Evolutionary conservation across 2,888 invertebrate genomes (phyloP).

Genomic region (Thera britannica): DNA sequence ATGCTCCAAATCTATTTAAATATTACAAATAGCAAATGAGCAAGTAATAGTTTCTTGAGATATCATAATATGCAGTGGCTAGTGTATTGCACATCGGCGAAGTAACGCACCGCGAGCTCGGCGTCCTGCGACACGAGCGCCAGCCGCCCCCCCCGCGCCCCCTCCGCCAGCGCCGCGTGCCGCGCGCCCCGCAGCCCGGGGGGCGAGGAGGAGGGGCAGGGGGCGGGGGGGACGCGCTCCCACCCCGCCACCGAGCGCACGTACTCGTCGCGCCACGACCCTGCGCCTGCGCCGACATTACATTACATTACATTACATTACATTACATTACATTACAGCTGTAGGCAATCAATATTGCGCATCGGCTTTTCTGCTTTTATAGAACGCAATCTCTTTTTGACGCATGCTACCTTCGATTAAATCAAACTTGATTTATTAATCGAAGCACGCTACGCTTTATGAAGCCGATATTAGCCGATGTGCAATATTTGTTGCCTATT

Average conservation of each 20-base stretch:
- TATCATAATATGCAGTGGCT: too few species aligned
- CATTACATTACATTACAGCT: too few species aligned
- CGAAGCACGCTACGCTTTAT: too few species aligned
- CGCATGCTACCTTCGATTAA: too few species aligned
- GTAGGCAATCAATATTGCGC: too few species aligned
- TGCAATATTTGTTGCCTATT: too few species aligned
- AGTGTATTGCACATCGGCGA: too few species aligned
- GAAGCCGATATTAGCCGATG: too few species aligned
- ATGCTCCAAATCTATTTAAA: constrained; percentile 26
- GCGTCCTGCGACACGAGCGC: constrained; percentile 38
- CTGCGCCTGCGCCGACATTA: constrained; percentile 5
- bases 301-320: too few species aligned
- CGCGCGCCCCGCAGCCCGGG: constrained; percentile 27
- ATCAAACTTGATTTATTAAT: too few species aligned
- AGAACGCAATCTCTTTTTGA: too few species aligned
- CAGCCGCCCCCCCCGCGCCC: constrained; percentile 24
- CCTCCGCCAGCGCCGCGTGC: constrained; percentile 34
- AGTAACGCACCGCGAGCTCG: constrained; percentile 31
- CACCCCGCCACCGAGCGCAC: constrained; percentile 45
- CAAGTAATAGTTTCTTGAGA: background rate
- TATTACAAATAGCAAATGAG: background rate
- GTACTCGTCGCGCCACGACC: constrained; percentile 60
- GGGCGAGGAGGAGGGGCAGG: constrained; percentile 24
- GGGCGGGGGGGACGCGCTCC: constrained; percentile 27
- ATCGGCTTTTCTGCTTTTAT: too few species aligned